Evolutionary conservation across 23 tunicate species (phyloP).

Genomic region (Halocynthia aurantium): DNA sequence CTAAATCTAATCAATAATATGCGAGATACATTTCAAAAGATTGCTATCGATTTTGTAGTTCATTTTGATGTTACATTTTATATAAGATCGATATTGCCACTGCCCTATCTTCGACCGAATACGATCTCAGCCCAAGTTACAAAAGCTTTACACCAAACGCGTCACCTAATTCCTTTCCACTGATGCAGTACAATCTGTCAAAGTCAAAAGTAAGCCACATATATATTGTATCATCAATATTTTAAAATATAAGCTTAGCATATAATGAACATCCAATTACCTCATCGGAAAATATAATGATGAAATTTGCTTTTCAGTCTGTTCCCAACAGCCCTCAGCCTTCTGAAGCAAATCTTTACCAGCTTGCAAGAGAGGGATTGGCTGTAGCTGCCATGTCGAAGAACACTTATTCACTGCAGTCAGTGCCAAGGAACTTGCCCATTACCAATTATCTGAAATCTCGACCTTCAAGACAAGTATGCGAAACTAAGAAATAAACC

Average conservation of each 20-base stretch:
- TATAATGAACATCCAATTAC: background rate
- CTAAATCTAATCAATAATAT: too few species aligned
- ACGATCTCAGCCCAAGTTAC: background rate
- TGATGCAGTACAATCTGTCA: background rate
- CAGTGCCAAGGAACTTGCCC: background rate
- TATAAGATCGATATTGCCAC: slow-evolving; percentile 7
- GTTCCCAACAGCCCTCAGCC: slow-evolving; percentile 31
- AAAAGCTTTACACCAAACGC: background rate
- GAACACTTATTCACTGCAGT: background rate
- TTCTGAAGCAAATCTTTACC: slow-evolving; percentile 24
- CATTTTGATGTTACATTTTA: background rate
- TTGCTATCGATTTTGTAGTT: background rate
- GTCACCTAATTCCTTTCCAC: background rate
- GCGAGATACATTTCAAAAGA: too few species aligned
- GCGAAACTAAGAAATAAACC: too few species aligned
- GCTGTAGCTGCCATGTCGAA: slow-evolving; percentile 31
- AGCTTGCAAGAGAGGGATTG: slow-evolving; percentile 25
- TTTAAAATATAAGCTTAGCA: background rate
- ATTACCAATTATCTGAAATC: slow-evolving; percentile 21
- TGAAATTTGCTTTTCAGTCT: background rate
- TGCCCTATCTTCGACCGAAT: background rate
- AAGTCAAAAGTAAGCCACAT: background rate
- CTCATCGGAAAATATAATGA: background rate
- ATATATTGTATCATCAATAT: too few species aligned
- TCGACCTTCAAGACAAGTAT: slow-evolving; percentile 18